Base-by-base conservation (phyloP, 2,113 vertebrate genomes). In the Ahaetulla prasina region DNA sequence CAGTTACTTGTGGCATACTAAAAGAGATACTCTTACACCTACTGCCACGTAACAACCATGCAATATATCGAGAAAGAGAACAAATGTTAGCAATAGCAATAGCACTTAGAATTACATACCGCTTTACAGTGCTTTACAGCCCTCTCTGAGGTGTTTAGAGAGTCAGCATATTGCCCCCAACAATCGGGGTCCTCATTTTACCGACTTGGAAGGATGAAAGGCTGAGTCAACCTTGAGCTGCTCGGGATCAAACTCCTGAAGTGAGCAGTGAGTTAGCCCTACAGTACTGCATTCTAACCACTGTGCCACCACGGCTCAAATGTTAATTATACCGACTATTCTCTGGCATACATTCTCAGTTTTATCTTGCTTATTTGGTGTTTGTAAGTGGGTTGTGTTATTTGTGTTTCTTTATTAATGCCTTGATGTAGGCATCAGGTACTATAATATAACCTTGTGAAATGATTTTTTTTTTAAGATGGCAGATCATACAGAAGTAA, bases 401-500 rank as follows among this genome's bases (percentile, higher is more conserved):
- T 43, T 23, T 85, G 45, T 50, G 87, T 47, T 2, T 52, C 6
- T 87, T 11, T 68, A 30, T 91, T 35, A 86, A 85, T 39, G 95
- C 92, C 57, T 0, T 11, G 1, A 14, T 7, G 27, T 88, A 91
- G 4, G 4, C 10, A 25, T n/a, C 85, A 94, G 93, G 30, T 92
- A 11, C 47, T 3, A 27, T 90, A 50, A 27, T 39, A 49, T 84
- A 68, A 39, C 11, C 30, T 93, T 30, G 87, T 84, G 93, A 94
- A 93, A 92, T 86, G 88, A 14, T 89, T 96, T 94, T 0, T 96
- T 0, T 97, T 98, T 95, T 25, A 93, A 99, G 99, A 99, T 99
- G 98, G 98, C 99, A 90, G 99, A 99, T 97, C 98, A 99, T 94
- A 97, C 96, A 39, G 98, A 99, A 95, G 99, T 99, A 27, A 98